Base-by-base conservation (phyloP, 2,888 invertebrate genomes). In the Himalopsyche japonica region DNA sequence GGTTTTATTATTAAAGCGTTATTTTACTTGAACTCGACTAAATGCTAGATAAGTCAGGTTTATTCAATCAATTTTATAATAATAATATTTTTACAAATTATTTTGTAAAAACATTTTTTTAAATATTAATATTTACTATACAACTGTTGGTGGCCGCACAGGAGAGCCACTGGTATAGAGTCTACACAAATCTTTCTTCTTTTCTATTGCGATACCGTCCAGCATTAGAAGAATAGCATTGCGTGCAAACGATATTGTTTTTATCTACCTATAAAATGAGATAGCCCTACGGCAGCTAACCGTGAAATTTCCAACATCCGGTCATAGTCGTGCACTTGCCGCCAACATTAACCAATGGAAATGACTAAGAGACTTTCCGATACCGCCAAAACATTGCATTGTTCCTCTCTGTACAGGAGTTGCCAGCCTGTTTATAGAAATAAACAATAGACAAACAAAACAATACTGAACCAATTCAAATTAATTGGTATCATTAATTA, bases 261-360 rank as follows among this genome's bases (percentile, higher is more conserved):
- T 57, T 57, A 57, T 20, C 57, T 57, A 20, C 57, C 24, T 8
- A 57, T 57, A 57, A 57, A 57, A 57, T 57, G 57, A 57, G 24
- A 57, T 57, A 76, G 76, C 76, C 48, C 76, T 32, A 70, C n/a
- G 30, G 80, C 27, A 48, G 64, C 47, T 24, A 48, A 83, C 64
- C 83, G 79, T 76, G 83, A 83, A 81, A 27, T 43, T 83, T 32
- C 15, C 15, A 34, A 83, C 83, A 12, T 83, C 80, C 83, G 80
- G 83, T 80, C 83, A 49, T 57, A 57, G 57, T 57, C 57, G 57
- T 79, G 83, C 83, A 83, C 83, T 83, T 83, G 83, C 49, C 32
- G 34, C 78, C 20, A 76, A 47, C 20, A 48, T 81, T 32, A 20
- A 10, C 18, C 80, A 80, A 80, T 80, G 57, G 10, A 80, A 48